A percentile compares a stretch with the other conserved stretches of the same genome.
phyloP scores from a whole-genome alignment of 2,113 vertebrate species.

The Illadopsis cleaveri region DNA sequence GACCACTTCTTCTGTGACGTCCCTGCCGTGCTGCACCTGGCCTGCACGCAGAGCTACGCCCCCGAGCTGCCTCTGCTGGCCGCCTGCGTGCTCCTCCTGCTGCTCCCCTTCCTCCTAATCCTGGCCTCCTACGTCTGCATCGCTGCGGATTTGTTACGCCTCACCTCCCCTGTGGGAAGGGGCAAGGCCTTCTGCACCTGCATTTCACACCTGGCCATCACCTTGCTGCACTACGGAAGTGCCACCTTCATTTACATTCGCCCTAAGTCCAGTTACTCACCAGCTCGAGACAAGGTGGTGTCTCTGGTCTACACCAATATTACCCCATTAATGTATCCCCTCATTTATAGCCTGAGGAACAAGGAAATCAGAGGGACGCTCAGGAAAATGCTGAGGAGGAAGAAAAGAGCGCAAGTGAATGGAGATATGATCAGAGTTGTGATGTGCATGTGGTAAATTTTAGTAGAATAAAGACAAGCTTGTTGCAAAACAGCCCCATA shows the following conservation, averaged over 20 bases:
- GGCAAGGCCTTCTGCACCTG: conserved; percentile 72
- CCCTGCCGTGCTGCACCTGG: conserved; percentile 23
- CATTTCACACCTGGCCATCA: conserved; percentile 57
- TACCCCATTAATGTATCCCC: conserved; percentile 67
- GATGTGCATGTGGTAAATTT: background rate
- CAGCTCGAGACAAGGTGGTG: conserved; percentile 48
- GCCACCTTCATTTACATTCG: conserved; percentile 65
- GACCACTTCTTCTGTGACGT: conserved; percentile 52
- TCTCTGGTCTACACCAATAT: conserved; percentile 71
- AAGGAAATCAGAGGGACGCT: conserved; percentile 19
- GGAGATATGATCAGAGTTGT: background rate
- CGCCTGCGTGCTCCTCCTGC: conserved; percentile 57
- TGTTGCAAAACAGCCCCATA: background rate
- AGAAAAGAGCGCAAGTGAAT: background rate
- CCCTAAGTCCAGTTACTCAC: conserved; percentile 62
- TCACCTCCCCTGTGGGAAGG: background rate
- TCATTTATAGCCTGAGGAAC: conserved; percentile 53
- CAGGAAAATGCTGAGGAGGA: conserved; percentile 22
- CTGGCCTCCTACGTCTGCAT: conserved; percentile 51
- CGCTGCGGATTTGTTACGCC: background rate
- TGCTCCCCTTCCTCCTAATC: conserved; percentile 64
- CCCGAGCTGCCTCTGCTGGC: conserved; percentile 61
- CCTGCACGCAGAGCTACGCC: conserved; percentile 9
- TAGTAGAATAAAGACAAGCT: background rate
- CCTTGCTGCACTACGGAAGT: conserved; percentile 64